Evolutionary conservation across 2,888 invertebrate genomes (phyloP).

Genomic region (Watsonalla binaria): DNA sequence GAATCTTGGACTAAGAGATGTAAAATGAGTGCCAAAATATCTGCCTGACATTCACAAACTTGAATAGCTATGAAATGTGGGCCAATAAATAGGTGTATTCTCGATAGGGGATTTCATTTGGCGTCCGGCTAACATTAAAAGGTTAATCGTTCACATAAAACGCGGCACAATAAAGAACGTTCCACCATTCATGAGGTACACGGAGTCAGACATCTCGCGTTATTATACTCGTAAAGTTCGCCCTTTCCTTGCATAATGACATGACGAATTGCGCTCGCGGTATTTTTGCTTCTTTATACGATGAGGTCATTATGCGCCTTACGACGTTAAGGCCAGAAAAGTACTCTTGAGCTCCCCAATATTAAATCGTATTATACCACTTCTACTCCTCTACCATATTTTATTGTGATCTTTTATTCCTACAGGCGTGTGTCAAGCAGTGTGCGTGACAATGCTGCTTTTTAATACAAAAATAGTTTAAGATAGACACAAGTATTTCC

Average conservation of each 20-base stretch:
- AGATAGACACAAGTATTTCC: slow-evolving; percentile 26
- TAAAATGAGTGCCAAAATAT: too few relatives aligned
- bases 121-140: slow-evolving; percentile 67
- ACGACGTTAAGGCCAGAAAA: slow-evolving; percentile 31
- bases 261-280: slow-evolving; percentile 76
- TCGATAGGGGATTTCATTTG: slow-evolving; percentile 47
- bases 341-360: not conserved
- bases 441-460: not conserved
- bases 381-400: not conserved
- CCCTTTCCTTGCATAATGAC: slow-evolving; percentile 78
- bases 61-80: not conserved
- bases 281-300: slow-evolving; percentile 74
- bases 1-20: too few relatives aligned
- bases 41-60: not conserved
- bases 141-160: slow-evolving; percentile 78
- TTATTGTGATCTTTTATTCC: too few relatives aligned
- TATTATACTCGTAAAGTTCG: slow-evolving; percentile 77
- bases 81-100: slow-evolving; percentile 17
- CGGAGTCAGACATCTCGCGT: slow-evolving; percentile 74
- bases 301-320: slow-evolving; percentile 67
- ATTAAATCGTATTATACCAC: not conserved
- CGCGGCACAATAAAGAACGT: slow-evolving; percentile 73
- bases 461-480: slow-evolving; percentile 33
- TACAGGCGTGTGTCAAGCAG: too few relatives aligned
- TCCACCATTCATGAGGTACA: slow-evolving; percentile 67